A percentile compares a stretch with the other conserved stretches of the same genome.
Evolutionary conservation across 1,140 invertebrate genomes (phyloP).

Genomic region (Condylostylus longicornis): DNA sequence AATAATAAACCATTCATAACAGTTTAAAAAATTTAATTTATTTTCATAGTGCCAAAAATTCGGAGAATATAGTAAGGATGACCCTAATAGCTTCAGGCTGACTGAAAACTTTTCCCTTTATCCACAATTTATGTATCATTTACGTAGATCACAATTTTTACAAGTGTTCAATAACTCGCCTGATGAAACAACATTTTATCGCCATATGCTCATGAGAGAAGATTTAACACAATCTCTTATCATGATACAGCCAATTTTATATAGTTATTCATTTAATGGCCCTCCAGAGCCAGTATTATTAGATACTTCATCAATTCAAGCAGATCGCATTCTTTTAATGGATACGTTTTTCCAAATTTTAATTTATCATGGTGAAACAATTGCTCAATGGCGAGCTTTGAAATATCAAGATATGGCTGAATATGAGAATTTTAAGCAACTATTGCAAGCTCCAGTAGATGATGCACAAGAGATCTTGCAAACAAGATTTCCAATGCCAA

Average conservation of each 20-base stretch:
- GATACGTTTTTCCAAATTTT: slow-evolving; percentile 99
- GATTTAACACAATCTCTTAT: slow-evolving; percentile 94
- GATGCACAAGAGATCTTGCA: slow-evolving; percentile 95
- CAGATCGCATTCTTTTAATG: slow-evolving; percentile 95
- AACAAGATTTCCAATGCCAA: slow-evolving; percentile 91
- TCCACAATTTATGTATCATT: slow-evolving; percentile 99
- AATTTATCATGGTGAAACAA: slow-evolving; percentile 99
- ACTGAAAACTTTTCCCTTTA: slow-evolving; percentile 95
- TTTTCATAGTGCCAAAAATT: slow-evolving; percentile 90
- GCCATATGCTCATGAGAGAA: slow-evolving; percentile 93
- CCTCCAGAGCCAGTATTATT: slow-evolving; percentile 93
- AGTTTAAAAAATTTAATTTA: slow-evolving; percentile 9
- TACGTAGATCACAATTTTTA: slow-evolving; percentile 94
- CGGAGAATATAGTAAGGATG: slow-evolving; percentile 95
- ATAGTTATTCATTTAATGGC: slow-evolving; percentile 95
- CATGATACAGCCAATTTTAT: slow-evolving; percentile 99
- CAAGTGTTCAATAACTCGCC: slow-evolving; percentile 99
- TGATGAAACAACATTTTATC: slow-evolving; percentile 98
- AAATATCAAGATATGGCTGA: slow-evolving; percentile 94
- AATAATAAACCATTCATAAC: not conserved
- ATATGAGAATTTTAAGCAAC: slow-evolving; percentile 93
- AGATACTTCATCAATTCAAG: slow-evolving; percentile 93
- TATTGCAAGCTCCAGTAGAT: slow-evolving; percentile 89
- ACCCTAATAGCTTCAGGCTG: slow-evolving; percentile 89
- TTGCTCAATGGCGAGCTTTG: slow-evolving; percentile 87